Evolutionary conservation across 2,113 vertebrate genomes (phyloP), one percentile per base, ranked within the genome.

Genomic region (Upupa epops): DNA sequence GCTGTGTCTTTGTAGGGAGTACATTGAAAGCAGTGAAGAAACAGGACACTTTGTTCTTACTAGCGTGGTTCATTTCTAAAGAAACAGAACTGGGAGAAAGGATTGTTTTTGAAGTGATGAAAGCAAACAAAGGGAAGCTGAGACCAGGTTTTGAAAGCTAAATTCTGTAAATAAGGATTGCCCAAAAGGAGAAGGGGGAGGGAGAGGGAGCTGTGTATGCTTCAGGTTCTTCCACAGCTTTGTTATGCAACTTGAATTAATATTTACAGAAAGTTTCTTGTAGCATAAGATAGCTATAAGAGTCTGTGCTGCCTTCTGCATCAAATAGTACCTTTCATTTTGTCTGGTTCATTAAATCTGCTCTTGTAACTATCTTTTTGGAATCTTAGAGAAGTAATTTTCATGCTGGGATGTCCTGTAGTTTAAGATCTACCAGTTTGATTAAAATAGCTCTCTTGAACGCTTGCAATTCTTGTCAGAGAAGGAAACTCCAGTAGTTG

Each of bases 51-150:
- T 77, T 56, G 86, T 93, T 89, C 86, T 86, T 82, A 22, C 25
- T 64, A n/a, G 31, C 28, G 6, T 24, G 28, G 17, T 36, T 34
- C 20, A 51, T 93, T 94, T 95, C 80, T 71, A 88, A 93, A 93
- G 86, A 73, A 78, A 8, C 73, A 88, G 80, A 82, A 78, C 40
- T 34, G 28, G 65, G 46, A 69, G 73, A 83, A 86, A 86, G 58
- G 70, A 51, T 94, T 95, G 80, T 7, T 95, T 92, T 78, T 81
- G 61, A 83, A 74, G 40, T 90, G 58, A 45, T 90, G 83, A 88
- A 95, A 91, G 73, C 48, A 81, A 90, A 84, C 40, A 69, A 68
- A 90, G 34, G 51, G 77, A 86, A 84, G 36, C 74, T 82, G 58
- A 84, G 45, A 78, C 19, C 17, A 46, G 31, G 25, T 92, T 87